phyloP scores from a whole-genome alignment of 2,113 vertebrate genomes.

The Addax nasomaculatus region DNA sequence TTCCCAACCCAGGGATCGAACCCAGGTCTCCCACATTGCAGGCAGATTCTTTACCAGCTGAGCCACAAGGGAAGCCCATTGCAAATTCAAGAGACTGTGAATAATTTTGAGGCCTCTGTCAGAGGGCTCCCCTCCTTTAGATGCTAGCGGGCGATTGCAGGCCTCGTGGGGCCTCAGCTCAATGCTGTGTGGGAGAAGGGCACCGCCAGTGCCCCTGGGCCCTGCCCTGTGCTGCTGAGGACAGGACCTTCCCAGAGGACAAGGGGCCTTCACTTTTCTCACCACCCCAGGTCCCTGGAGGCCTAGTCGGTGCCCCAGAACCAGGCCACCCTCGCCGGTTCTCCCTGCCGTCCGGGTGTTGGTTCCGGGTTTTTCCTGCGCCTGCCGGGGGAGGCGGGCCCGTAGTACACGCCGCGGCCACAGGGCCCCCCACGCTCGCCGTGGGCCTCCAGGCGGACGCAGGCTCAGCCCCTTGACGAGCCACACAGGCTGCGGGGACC shows the following conservation, averaged over 20 bases:
- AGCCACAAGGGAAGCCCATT: not conserved
- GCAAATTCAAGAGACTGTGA: accelerated
- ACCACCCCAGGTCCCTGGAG: not conserved
- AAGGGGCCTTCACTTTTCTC: accelerated
- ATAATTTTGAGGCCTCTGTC: accelerated
- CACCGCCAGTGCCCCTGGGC: not conserved
- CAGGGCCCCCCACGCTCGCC: accelerated
- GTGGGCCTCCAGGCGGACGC: accelerated
- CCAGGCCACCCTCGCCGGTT: accelerated
- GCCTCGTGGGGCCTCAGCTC: not conserved
- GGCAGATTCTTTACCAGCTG: not conserved
- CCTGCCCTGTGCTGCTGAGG: accelerated
- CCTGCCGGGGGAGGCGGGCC: accelerated
- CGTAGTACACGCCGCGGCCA: accelerated
- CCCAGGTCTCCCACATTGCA: not conserved
- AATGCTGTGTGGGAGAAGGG: accelerated
- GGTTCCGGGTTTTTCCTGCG: accelerated
- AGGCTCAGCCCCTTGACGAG: accelerated
- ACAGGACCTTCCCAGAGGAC: not conserved
- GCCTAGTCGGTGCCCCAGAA: accelerated
- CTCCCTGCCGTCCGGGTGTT: accelerated
- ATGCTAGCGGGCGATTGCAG: accelerated
- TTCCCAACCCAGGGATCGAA: not conserved
- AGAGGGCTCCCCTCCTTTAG: not conserved
- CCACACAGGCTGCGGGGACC: not conserved